Base-by-base conservation (phyloP, 1,140 invertebrate genomes). In the Hesperophylax magnus region DNA sequence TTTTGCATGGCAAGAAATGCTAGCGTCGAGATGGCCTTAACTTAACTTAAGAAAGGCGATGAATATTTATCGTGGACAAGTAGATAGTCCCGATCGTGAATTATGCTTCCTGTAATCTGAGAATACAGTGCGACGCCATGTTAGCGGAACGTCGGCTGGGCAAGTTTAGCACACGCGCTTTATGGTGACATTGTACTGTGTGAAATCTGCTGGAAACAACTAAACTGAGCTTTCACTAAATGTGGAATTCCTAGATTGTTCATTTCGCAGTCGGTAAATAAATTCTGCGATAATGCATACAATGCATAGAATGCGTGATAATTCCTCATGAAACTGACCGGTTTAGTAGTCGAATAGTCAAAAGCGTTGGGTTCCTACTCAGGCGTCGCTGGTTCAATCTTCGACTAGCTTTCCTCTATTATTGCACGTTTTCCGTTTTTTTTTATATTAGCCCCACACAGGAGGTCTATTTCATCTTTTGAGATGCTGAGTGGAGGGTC, bases 101-200 rank as follows among this genome's bases (percentile, higher is more conserved):
- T 34, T 76, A 61, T 60, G 74, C 54, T 76, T 76, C 74, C 74
- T 76, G 74, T 76, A 76, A 76, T 60, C 39, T 52, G 54, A 76
- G 74, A 54, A 14, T n/a, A 11, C 52, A 18, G n/a, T 53, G 18
- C 47, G 71, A 52, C 69, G 52, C 52, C 52, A 58, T 74, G 71
- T 54, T 52, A 3, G 22, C 18, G 9, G 67, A n/a, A 47, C 18
- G 69, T 18, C 47, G 54, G 47, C 69, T 27, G 20, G n/a, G 47
- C 53, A 52, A 53, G 20, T 52, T 72, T 72, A 27, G 7, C 39
- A 47, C 39, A 47, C 39, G 39, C 18, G 69, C 18, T 72, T 72
- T 72, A 56, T 72, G 69, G 17, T 72, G 69, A 72, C 69, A 72
- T 17, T 72, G 69, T 27, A 54, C 14, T 72, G 54, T 56, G 52